Evolutionary conservation across 2,113 vertebrate genomes (phyloP).

Genomic region (human): DNA sequence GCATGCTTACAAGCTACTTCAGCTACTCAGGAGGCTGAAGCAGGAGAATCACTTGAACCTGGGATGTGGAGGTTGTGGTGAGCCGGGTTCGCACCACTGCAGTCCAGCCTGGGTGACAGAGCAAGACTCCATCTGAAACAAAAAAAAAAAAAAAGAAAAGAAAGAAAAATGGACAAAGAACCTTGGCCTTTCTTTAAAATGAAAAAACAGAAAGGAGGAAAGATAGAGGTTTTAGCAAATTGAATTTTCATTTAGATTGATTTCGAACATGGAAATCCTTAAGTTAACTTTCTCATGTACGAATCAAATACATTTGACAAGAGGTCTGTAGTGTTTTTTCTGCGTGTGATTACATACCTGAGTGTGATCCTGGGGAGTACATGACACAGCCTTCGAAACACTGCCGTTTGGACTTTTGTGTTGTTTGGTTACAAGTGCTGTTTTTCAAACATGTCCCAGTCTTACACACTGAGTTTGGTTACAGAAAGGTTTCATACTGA

Average conservation of each 20-base stretch:
- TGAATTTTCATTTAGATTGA: background rate
- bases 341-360: background rate
- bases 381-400: background rate
- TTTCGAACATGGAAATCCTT: constrained; percentile 22
- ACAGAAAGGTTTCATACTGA: background rate
- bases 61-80: no score
- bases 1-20: no score
- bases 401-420: background rate
- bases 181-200: constrained; percentile 1
- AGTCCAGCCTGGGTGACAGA: no score
- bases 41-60: no score
- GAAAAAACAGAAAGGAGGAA: background rate
- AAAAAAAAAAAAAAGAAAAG: no score
- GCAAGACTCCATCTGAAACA: no score
- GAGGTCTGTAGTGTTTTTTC: background rate
- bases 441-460: background rate
- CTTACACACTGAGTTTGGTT: constrained; percentile 31
- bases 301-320: background rate
- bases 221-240: constrained; percentile 37
- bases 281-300: background rate
- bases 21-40: no score
- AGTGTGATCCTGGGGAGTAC: background rate
- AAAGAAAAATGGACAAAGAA: background rate
- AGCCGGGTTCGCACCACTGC: no score
- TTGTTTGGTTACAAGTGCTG: background rate